Evolutionary conservation across 2,797 vertebrate species (phyloP).

Genomic region (Basileuterus tristriatus): DNA sequence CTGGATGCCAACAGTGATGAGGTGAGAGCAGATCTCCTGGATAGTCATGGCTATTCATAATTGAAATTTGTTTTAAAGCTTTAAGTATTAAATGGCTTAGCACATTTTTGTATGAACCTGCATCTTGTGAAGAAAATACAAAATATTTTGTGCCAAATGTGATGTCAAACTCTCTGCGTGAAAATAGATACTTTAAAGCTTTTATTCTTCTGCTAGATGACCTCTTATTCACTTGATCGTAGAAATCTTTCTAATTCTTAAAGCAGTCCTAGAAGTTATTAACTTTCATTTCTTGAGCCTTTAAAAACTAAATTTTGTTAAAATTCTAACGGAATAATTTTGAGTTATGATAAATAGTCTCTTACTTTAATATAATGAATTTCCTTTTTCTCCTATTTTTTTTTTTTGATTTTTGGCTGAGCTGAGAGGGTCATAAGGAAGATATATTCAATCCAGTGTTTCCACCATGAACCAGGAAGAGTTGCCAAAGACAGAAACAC

Average conservation of each 20-base stretch:
- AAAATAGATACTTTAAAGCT: background rate
- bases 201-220: background rate
- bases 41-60: background rate
- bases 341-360: background rate
- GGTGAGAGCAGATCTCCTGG: background rate
- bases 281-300: background rate
- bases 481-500: slow-evolving; percentile 14
- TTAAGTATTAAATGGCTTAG: background rate
- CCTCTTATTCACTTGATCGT: background rate
- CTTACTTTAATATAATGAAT: background rate
- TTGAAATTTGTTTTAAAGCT: background rate
- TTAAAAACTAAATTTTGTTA: background rate
- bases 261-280: background rate
- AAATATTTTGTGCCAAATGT: background rate
- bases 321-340: background rate
- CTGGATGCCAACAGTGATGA: background rate
- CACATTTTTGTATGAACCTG: background rate
- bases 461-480: background rate
- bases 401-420: background rate
- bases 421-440: background rate
- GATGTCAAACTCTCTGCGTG: background rate
- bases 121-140: background rate
- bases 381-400: background rate
- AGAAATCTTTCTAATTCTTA: background rate
- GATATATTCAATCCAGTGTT: background rate